Conservation (phyloP, 53 echinoderm and acorn worm species). For the Pentamera pediparva region DNA sequence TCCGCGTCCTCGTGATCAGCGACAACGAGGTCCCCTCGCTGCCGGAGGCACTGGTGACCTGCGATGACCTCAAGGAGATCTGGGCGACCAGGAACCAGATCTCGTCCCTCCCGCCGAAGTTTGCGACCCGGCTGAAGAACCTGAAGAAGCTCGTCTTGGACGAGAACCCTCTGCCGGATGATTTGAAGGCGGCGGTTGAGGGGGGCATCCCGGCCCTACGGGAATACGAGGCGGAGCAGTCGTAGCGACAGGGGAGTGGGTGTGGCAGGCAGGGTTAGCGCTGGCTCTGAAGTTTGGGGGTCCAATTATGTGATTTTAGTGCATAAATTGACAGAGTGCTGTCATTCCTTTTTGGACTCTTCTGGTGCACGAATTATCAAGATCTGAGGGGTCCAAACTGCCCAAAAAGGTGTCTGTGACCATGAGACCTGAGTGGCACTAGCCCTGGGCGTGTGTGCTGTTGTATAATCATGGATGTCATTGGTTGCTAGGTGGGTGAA, state of each 20-base stretch:
- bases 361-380: too few relatives aligned
- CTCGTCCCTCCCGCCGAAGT: constrained; percentile 51
- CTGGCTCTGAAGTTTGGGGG: too few relatives aligned
- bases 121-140: constrained; percentile 52
- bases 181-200: constrained; percentile 19
- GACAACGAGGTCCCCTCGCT: constrained; percentile 70
- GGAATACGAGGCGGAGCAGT: constrained; percentile 51
- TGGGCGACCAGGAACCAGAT: constrained; percentile 71
- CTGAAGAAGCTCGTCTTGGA: constrained; percentile 59
- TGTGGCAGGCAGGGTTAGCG: too few relatives aligned
- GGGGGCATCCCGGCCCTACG: constrained; percentile 54
- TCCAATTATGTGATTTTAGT: too few relatives aligned
- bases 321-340: too few relatives aligned
- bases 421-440: too few relatives aligned
- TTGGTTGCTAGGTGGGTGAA: too few relatives aligned
- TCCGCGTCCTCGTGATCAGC: constrained; percentile 61
- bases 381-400: too few relatives aligned
- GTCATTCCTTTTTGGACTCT: too few relatives aligned
- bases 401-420: too few relatives aligned
- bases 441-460: too few relatives aligned
- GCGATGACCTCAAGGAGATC: constrained; percentile 66
- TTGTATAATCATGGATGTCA: too few relatives aligned
- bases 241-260: not conserved
- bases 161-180: constrained; percentile 52
- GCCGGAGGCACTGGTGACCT: constrained; percentile 52